Percentiles rank a stretch among this genome's conserved stretches.
phyloP scores from a whole-genome alignment of 2,797 vertebrate genomes.

The Taenioides sp. region DNA sequence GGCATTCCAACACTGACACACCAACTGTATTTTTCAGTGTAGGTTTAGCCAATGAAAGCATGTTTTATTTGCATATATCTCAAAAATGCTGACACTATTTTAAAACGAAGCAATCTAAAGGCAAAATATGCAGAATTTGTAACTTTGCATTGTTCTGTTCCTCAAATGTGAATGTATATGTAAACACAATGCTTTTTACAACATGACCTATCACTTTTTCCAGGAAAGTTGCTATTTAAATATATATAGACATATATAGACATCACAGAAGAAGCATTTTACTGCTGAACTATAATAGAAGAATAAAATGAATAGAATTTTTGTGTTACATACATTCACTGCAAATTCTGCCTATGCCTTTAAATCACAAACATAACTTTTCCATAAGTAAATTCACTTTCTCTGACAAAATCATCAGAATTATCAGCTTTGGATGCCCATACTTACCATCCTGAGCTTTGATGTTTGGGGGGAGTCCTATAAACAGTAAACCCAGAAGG shows the following conservation, averaged over 20 bases:
- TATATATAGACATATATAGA: background rate
- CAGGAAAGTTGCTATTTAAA: no score
- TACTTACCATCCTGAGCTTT: conserved; percentile 82
- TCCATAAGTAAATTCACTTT: background rate
- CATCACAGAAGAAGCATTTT: background rate
- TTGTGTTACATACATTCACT: conserved; percentile 6
- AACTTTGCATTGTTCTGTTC: background rate
- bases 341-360: conserved; percentile 1
- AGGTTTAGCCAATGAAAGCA: conserved; percentile 52
- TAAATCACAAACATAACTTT: background rate
- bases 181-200: conserved; percentile 8
- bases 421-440: conserved; percentile 6
- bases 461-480: conserved; percentile 68
- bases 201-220: background rate
- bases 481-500: conserved; percentile 79
- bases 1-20: background rate
- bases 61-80: conserved; percentile 24
- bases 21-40: conserved; percentile 59
- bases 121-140: background rate
- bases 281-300: no score
- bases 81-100: background rate
- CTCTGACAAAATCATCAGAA: background rate
- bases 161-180: conserved; percentile 1
- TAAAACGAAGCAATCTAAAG: background rate
- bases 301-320: background rate